Conservation (phyloP, 2,113 vertebrate genomes). For the Apeltes quadracus region DNA sequence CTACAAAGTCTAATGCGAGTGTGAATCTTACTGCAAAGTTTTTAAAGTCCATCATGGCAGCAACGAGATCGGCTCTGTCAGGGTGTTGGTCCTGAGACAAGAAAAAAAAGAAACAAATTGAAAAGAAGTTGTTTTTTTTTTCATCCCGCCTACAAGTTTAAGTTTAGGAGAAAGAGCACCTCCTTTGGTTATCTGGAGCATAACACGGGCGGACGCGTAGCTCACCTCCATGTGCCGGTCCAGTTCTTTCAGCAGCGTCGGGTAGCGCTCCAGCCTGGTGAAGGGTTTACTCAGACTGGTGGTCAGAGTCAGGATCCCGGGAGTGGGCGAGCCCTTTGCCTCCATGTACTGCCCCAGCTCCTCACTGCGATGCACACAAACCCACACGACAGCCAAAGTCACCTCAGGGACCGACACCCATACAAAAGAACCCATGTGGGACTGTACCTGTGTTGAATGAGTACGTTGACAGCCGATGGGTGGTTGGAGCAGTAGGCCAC, state of each 20-base stretch:
- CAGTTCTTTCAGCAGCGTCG: slow-evolving; percentile 93
- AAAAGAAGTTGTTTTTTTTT: background rate
- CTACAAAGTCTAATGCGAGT: background rate
- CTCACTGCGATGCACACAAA: slow-evolving; percentile 80
- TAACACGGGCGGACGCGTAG: background rate
- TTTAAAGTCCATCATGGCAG: slow-evolving; percentile 91
- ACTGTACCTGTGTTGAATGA: slow-evolving; percentile 91
- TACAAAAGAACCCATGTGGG: background rate
- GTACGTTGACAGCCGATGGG: slow-evolving; percentile 91
- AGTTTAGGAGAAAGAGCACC: background rate
- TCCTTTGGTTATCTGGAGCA: background rate
- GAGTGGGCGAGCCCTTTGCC: slow-evolving; percentile 88
- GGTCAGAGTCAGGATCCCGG: slow-evolving; percentile 93
- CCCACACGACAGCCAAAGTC: background rate
- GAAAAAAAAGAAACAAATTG: background rate
- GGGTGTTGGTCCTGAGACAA: slow-evolving; percentile 89
- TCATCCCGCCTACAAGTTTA: no score
- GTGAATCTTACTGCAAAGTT: slow-evolving; percentile 86
- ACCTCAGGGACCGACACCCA: background rate
- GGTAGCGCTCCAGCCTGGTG: slow-evolving; percentile 95
- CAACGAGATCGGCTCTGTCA: slow-evolving; percentile 90
- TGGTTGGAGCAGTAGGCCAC: slow-evolving; percentile 94
- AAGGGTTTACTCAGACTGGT: slow-evolving; percentile 96
- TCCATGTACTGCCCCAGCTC: slow-evolving; percentile 97
- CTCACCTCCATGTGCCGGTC: slow-evolving; percentile 96